These are phyloP conservation scores for Steatornis caripensis DNA, from an alignment of 2,113 vertebrate genomes.

Conservation along the genomic window DNA sequence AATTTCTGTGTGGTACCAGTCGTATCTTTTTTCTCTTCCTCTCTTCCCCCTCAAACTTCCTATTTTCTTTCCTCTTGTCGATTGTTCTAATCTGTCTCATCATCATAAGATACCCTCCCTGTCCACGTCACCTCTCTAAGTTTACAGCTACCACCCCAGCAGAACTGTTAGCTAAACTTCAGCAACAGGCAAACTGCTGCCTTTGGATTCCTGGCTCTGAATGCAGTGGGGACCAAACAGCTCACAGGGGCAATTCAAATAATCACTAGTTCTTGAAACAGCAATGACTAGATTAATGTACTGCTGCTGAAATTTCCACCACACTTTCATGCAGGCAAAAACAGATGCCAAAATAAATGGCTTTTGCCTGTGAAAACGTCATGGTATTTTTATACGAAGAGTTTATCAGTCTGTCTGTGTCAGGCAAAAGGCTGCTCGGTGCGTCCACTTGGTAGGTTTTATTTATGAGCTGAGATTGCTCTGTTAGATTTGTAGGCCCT, in stretches of 20 bases:
- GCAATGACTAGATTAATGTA: not conserved
- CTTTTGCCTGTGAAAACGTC: not conserved
- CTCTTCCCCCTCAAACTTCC: not conserved
- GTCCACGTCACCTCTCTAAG: not conserved
- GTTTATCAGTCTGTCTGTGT: not conserved
- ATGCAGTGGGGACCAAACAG: not conserved
- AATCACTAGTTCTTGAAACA: not conserved
- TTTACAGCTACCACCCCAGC: not conserved
- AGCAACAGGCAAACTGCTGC: not conserved
- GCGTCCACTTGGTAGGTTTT: not conserved
- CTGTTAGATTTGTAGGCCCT: not conserved
- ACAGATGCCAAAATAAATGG: not conserved
- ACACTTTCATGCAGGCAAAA: not conserved
- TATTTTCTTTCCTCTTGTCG: not conserved
- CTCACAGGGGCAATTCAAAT: not conserved
- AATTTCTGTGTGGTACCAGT: not conserved
- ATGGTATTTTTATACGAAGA: not conserved
- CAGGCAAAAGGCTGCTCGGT: not conserved
- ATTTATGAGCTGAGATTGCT: constrained; percentile 13
- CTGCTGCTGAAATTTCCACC: not conserved
- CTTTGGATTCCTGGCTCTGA: not conserved
- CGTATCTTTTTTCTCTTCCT: not conserved
- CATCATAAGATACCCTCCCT: not conserved
- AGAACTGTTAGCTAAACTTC: not conserved
- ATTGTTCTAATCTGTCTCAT: not conserved